These are phyloP conservation scores for Shinisaurus crocodilurus DNA, from an alignment of 2,113 vertebrate genomes.

Conservation along the genomic window DNA sequence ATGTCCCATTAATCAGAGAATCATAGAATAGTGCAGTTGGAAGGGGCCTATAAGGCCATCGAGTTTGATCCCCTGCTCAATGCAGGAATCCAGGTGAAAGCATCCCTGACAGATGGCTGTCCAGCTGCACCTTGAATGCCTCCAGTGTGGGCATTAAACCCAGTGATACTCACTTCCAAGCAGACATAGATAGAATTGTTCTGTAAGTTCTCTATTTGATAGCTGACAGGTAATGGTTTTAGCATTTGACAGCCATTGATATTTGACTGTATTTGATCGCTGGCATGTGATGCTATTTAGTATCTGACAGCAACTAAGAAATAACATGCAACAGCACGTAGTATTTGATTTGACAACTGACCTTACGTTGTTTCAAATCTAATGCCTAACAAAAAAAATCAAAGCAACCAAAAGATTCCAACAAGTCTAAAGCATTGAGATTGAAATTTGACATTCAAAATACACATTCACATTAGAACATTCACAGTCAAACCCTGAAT, in stretches of 20 bases:
- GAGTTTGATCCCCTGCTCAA: too few relatives aligned
- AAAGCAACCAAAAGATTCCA: neutral
- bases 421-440: neutral
- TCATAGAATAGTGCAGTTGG: too few relatives aligned
- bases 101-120: too few relatives aligned
- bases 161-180: too few relatives aligned
- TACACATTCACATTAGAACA: neutral
- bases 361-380: neutral
- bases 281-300: neutral
- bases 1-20: too few relatives aligned
- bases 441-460: neutral
- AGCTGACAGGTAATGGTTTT: neutral
- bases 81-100: too few relatives aligned
- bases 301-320: neutral
- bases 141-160: too few relatives aligned
- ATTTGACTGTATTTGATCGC: neutral
- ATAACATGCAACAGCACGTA: too few relatives aligned
- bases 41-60: too few relatives aligned
- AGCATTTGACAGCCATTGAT: neutral
- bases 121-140: too few relatives aligned
- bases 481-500: neutral
- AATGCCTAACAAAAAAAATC: neutral
- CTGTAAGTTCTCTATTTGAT: neutral
- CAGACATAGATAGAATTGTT: neutral
- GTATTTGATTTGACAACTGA: neutral